Evolutionary conservation across 2,113 vertebrate species (phyloP), one percentile per base, ranked within the genome.

Genomic region (Bungarus multicinctus): DNA sequence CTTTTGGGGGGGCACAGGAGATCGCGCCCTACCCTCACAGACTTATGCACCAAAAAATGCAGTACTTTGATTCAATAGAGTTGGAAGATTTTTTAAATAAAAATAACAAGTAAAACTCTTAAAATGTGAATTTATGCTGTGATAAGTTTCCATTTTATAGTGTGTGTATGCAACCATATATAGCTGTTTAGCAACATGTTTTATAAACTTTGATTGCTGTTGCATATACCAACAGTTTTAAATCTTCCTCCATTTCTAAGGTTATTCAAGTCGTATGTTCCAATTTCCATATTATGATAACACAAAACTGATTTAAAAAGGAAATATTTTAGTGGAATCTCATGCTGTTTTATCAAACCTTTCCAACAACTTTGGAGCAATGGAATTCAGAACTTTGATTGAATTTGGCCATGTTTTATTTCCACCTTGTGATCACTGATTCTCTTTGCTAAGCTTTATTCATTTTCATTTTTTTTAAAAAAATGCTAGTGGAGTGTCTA

Each of bases 381-480:
- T 92, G 11, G 69, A 25, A 5, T 14, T 50, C 50, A 50, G 30
- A 47, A 45, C 39, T 92, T 85, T 85, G 85, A 2, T 0, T 4
- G 25, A n/a, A 16, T 47, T 89, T 58, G 1, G 27, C 23, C 85
- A 10, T 54, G 30, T 91, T 47, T 87, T 39, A 69, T 45, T 92
- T 95, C 16, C 11, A 87, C 1, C 39, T 91, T 94, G 0, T 47
- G 43, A 91, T 60, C 87, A 14, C 88, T 14, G 25, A 7, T 4
- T 69, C 91, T 85, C 74, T 92, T 93, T 74, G 52, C 60, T 91
- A 81, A 91, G 52, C 87, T 81, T 88, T 91, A 39, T 53, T 88
- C 39, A 88, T 85, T 93, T 91, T 58, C 43, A 81, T 58, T 52
- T 11, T 52, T 11, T 52, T 52, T 88, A 85, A 45, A 64, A 53